Conservation (phyloP, 2,113 vertebrate species). For the Hyperoodon ampullatus region DNA sequence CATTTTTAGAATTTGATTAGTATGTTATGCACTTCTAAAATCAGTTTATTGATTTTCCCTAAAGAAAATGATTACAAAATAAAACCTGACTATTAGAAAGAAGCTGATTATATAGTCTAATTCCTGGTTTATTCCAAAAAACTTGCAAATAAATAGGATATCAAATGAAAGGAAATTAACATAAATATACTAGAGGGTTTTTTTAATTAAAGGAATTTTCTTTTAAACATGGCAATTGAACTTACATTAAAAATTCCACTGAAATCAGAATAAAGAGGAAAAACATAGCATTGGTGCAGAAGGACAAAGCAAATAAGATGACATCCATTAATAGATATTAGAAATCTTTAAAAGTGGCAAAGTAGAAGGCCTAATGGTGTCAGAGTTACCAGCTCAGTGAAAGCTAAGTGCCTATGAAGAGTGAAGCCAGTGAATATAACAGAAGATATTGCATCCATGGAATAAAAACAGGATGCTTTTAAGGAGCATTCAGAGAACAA, state of each 20-base stretch:
- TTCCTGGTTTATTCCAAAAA: not conserved
- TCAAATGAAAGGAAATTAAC: not conserved
- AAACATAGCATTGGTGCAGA: not conserved
- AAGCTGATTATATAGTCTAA: not conserved
- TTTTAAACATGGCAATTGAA: not conserved
- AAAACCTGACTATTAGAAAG: not conserved
- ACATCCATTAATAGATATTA: not conserved
- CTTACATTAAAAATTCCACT: not conserved
- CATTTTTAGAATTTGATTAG: not conserved
- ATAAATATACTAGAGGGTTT: not conserved
- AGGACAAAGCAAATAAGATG: not conserved
- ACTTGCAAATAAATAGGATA: not conserved
- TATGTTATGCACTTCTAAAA: not conserved
- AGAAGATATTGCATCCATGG: not conserved
- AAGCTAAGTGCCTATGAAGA: not conserved
- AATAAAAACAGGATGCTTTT: not conserved
- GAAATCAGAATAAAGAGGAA: not conserved
- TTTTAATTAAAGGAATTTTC: slow-evolving; percentile 1
- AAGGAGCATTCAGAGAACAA: not conserved
- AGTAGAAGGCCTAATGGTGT: not conserved
- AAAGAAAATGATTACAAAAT: not conserved
- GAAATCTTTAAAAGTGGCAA: not conserved
- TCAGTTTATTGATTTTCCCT: not conserved
- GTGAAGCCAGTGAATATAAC: not conserved
- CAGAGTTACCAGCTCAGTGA: not conserved